Conservation (phyloP, 2,113 vertebrate genomes). For the Solenodon paradoxus region DNA sequence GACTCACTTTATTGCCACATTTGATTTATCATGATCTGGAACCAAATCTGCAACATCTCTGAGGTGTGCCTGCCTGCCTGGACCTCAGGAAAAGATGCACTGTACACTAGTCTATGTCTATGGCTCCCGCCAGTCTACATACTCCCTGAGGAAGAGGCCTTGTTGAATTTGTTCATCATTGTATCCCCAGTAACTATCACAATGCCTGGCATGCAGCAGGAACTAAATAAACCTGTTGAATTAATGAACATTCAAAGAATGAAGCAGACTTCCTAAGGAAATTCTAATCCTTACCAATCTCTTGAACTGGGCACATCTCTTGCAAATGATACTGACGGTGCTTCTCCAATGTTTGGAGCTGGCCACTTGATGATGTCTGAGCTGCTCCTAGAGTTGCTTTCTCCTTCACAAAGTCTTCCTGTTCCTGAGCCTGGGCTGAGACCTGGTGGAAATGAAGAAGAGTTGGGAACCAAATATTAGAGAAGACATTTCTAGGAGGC, state of each 20-base stretch:
- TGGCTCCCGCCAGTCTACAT: neutral
- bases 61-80: too few relatives aligned
- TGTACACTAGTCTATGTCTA: neutral
- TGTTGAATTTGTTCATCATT: neutral
- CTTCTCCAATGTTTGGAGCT: neutral
- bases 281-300: neutral
- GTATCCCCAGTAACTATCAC: neutral
- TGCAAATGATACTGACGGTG: neutral
- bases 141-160: neutral
- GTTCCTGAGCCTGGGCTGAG: neutral
- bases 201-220: neutral
- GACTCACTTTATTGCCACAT: too few relatives aligned
- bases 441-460: slow-evolving; percentile 12
- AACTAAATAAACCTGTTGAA: neutral
- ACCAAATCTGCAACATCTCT: too few relatives aligned
- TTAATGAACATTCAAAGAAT: neutral
- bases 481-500: neutral
- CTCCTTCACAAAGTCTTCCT: neutral
- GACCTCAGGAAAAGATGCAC: neutral
- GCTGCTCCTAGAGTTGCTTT: neutral
- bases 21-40: too few relatives aligned
- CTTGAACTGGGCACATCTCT: neutral
- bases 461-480: neutral
- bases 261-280: neutral
- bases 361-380: neutral